phyloP scores from a whole-genome alignment of 37 sponge, comb jelly and placozoan genomes.

The Sycon ciliatum region DNA sequence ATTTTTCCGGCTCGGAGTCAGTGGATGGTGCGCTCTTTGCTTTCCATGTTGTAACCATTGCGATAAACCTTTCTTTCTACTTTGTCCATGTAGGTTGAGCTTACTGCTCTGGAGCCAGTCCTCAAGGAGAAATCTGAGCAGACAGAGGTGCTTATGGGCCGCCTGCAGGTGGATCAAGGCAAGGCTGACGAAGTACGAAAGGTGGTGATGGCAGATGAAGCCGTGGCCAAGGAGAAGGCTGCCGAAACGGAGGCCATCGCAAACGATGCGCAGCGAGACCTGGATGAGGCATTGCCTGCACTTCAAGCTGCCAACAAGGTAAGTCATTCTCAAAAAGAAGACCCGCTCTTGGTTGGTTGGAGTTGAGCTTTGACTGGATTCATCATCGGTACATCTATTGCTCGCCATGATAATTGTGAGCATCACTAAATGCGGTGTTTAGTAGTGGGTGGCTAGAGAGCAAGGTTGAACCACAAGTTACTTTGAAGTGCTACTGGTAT shows the following conservation, averaged over 20 bases:
- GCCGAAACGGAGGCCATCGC: constrained; percentile 88
- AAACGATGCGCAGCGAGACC: constrained; percentile 90
- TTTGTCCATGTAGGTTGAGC: constrained; percentile 46
- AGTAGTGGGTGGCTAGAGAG: too few relatives aligned
- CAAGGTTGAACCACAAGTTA: too few relatives aligned
- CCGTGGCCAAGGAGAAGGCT: constrained; percentile 83
- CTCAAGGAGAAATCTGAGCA: constrained; percentile 77
- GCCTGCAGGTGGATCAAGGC: constrained; percentile 80
- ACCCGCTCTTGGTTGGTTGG: too few relatives aligned
- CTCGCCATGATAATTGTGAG: too few relatives aligned
- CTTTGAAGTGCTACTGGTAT: background rate
- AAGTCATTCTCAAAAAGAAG: too few relatives aligned
- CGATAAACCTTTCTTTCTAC: background rate
- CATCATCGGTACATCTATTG: too few relatives aligned
- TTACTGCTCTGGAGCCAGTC: constrained; percentile 85
- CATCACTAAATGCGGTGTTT: too few relatives aligned
- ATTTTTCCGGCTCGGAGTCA: too few relatives aligned
- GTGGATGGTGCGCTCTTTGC: too few relatives aligned
- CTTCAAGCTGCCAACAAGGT: constrained; percentile 88
- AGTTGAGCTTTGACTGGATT: too few relatives aligned
- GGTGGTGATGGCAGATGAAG: constrained; percentile 87
- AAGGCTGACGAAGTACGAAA: constrained; percentile 75
- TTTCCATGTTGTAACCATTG: too few relatives aligned
- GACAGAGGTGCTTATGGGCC: constrained; percentile 75
- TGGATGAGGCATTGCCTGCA: constrained; percentile 93